These are phyloP conservation scores for Drosophila kepulauana DNA, from an alignment of 1,140 invertebrate species.

Conservation along the genomic window DNA sequence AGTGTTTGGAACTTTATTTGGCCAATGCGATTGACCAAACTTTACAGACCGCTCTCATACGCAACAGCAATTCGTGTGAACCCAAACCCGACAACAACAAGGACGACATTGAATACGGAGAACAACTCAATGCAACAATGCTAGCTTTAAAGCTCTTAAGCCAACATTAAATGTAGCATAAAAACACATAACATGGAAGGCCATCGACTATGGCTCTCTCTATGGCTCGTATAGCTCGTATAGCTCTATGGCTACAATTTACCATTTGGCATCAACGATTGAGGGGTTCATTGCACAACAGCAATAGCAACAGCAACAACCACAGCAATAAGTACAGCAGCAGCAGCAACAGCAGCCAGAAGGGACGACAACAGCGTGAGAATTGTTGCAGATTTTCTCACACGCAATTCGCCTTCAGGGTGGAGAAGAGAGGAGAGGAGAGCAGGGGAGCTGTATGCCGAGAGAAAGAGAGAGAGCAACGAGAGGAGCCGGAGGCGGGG, in stretches of 20 bases:
- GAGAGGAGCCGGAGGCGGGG: not conserved
- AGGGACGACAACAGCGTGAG: conserved; percentile 70
- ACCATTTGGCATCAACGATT: conserved; percentile 59
- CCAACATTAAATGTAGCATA: conserved; percentile 85
- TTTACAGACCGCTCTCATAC: conserved; percentile 25
- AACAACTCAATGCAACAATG: conserved; percentile 70
- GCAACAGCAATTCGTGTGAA: conserved; percentile 8
- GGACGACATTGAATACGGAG: conserved; percentile 1
- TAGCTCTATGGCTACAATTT: conserved; percentile 54
- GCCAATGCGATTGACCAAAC: conserved; percentile 39
- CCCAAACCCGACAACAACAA: conserved; percentile 1
- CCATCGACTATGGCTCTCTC: conserved; percentile 42
- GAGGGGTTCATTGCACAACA: conserved; percentile 76
- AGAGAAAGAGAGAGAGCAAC: not conserved
- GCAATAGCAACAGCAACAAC: conserved; percentile 28
- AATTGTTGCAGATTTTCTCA: conserved; percentile 81
- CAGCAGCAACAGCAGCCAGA: conserved; percentile 33
- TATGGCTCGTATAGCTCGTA: conserved; percentile 27
- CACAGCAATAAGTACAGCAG: conserved; percentile 23
- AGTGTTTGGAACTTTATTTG: conserved; percentile 33
- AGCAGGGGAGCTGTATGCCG: not conserved
- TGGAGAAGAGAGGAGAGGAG: not conserved
- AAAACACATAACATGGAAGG: conserved; percentile 82
- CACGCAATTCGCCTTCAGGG: conserved; percentile 58
- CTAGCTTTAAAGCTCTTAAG: conserved; percentile 85